Base-by-base conservation (phyloP, 2,888 invertebrate genomes). In the Hemaris fuciformis region DNA sequence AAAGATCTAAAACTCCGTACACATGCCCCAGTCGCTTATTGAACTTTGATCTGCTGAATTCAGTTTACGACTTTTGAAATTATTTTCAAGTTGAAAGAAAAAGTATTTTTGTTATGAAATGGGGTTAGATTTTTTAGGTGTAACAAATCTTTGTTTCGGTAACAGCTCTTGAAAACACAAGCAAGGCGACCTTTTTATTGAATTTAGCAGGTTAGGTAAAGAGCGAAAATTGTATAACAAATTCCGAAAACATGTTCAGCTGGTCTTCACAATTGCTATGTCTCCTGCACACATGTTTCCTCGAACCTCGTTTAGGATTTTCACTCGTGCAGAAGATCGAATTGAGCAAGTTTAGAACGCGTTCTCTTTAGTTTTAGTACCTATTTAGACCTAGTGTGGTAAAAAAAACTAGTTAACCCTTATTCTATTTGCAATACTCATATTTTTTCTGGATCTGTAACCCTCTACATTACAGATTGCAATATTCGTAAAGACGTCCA, bases 1-100 rank as follows among this genome's bases (percentile, higher is more conserved):
- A 60, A 60, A 60, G 53, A 53, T 53, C 60, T 60, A 20, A 60
- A 41, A 46, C 59, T 15, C 18, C 48, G 59, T 38, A 48, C 38
- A 59, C 59, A 59, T 38, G 46, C 46, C 38, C 34, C 46, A 23
- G 46, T 46, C 59, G 22, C 38, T 59, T 59, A 38, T 59, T 38
- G 59, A 59, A 46, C 34, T 48, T 25, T 46, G 46, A 48, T 23
- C 23, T 22, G 48, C 20, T 31, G 53, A 31, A 53, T 31, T 18
- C 27, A 53, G 53, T 53, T 53, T 53, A 53, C 31, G 53, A 53
- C 48, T 53, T 15, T 15, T 10, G 20, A 31, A 31, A 31, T 31
- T 53, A 53, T 53, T 27, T 53, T 53, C 3, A 53, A 31, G 53
- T 53, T 53, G 18, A 53, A 31, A 31, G 53, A 18, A 53, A 53